Evolutionary conservation across 2,113 vertebrate species (phyloP), one percentile per base, ranked within the genome.

Genomic region (Microtus oregoni): DNA sequence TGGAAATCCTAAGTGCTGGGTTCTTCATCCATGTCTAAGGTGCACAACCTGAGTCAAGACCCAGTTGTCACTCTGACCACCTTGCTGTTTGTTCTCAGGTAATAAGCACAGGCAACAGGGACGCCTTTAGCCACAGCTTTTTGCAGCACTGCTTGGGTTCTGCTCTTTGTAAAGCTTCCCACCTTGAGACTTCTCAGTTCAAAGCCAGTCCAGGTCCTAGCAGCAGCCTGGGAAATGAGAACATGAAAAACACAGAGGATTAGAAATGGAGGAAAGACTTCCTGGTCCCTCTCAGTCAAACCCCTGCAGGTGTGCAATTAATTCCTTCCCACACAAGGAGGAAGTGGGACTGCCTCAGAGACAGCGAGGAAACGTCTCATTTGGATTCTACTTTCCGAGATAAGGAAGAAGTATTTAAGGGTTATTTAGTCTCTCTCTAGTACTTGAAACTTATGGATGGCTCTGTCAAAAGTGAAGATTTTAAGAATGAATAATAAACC

Each of bases 401-500:
- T 92, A 94, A 89, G 82, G 55, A 82, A 88, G 76, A 96, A 47
- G 67, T 77, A 73, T 94, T 93, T 91, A 88, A 96, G 92, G 86
- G 87, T 52, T 81, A 67, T 82, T 97, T 92, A 91, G 65, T 82
- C 86, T 47, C 65, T 67, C 41, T 4, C 28, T 68, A 93, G 58
- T 58, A 24, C 6, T 52, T 38, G 8, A 94, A 55, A 90, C 44
- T 93, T 86, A 70, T 4, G 13, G 58, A 67, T 91, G 85, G 32
- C 26, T 93, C 82, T 95, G 83, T 96, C 79, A 96, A 92, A 96
- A 91, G 26, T 86, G 86, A 91, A 81, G 52, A 63, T 93, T 91
- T 96, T 50, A 96, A 95, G 94, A 96, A 70, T 87, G 89, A 94
- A 91, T 87, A 95, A 95, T 92, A 95, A 94, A 91, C 73, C 83